Conservation (phyloP, 2,888 invertebrate species). For the Xanthia icteritia region DNA sequence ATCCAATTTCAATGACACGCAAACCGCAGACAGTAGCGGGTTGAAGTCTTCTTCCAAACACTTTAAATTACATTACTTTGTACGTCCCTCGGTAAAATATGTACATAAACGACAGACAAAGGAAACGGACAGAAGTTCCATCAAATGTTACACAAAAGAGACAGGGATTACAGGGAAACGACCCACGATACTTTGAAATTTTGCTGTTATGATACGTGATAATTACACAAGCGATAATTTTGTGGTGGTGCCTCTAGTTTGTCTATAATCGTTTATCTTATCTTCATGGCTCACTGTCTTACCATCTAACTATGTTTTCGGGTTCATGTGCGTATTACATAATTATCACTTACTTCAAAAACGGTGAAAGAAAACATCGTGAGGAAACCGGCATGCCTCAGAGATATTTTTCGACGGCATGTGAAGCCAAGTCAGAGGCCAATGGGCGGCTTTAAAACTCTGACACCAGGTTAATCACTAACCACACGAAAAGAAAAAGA, state of each 20-base stretch:
- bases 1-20: slow-evolving; percentile 28
- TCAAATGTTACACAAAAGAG: no score
- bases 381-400: no score
- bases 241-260: not conserved
- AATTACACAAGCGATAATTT: not conserved
- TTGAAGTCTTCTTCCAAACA: slow-evolving; percentile 17
- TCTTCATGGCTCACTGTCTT: not conserved
- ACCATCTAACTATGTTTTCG: not conserved
- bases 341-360: no score
- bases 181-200: not conserved
- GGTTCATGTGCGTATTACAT: no score
- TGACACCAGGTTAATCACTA: no score
- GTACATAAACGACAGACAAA: not conserved
- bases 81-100: slow-evolving; percentile 35
- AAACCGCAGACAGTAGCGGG: slow-evolving; percentile 9
- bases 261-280: not conserved
- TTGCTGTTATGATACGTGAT: not conserved
- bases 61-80: slow-evolving; percentile 34
- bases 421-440: no score
- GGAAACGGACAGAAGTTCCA: slow-evolving; percentile 29
- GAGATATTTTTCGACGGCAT: no score
- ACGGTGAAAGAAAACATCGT: no score
- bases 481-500: no score
- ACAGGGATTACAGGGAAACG: no score
- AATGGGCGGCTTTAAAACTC: no score